Evolutionary conservation across 2,113 vertebrate species (phyloP).

Genomic region (Struthidea cinerea): DNA sequence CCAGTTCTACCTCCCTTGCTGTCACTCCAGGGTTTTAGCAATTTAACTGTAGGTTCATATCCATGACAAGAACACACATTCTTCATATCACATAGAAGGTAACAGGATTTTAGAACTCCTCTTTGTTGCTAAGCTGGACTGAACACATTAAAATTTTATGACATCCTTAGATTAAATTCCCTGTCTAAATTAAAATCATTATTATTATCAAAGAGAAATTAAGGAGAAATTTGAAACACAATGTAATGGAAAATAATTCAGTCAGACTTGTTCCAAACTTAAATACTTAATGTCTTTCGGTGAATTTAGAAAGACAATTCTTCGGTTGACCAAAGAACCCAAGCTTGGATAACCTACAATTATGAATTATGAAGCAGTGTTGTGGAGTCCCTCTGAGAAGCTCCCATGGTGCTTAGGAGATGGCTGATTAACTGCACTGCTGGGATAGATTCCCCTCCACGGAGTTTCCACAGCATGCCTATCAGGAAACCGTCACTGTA

Average conservation of each 20-base stretch:
- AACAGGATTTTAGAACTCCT: background rate
- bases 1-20: background rate
- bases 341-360: background rate
- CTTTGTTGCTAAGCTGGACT: background rate
- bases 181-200: background rate
- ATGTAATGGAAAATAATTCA: background rate
- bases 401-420: background rate
- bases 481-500: background rate
- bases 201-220: background rate
- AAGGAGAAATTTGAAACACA: background rate
- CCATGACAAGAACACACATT: background rate
- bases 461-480: background rate
- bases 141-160: background rate
- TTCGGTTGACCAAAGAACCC: background rate
- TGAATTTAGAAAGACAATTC: background rate
- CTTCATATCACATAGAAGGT: background rate
- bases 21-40: background rate
- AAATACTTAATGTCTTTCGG: background rate
- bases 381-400: background rate
- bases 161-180: background rate
- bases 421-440: background rate
- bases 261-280: background rate
- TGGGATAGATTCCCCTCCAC: background rate
- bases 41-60: background rate
- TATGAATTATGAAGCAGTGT: background rate